Evolutionary conservation across 2,888 invertebrate genomes (phyloP), one percentile per base, ranked within the genome.

Genomic region (Iphiclides podalirius): DNA sequence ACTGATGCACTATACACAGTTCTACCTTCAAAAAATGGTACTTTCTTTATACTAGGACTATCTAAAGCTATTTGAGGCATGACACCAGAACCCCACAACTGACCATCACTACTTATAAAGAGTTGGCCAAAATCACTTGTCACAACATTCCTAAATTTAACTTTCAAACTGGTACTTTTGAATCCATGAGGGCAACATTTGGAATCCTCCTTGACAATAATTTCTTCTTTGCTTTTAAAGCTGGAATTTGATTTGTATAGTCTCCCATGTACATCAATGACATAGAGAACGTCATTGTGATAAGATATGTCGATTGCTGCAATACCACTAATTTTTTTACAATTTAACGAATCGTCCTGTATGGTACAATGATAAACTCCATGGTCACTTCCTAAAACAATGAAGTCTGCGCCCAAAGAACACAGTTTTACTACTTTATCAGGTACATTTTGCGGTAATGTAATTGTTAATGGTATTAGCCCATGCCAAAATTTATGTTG

Each of bases 1-100:
- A 95, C 93, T 6, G 92, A 92, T 36, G 95, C 90, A 68, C 92
- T 91, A 41, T 93, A 90, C 14, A 95, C 91, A 52, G 90, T 90
- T 59, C 93, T 84, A 4, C 92, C 92, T 63, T 93, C 91, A 62
- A 94, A 93, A 77, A 93, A 93, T 54, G 84, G 87, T 39, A 94
- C 91, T 75, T 90, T 92, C 56, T 90, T 91, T 54, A 93, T 92
- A 61, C 82, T 90, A 59, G 70, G 73, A 42, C 88, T 85, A 54
- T 91, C 90, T 62, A 93, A 82, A 41, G 91, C 90, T 61, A 94
- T 90, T 70, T 93, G 92, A 4, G 92, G 91, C 89, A 93, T 93
- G 63, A 78, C 72, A 44, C 94, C 94, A 34, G 90, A 91, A 0
- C 92, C 93, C 93, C 93, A 94, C 1, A 94, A 80, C 60, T 93